phyloP scores from a whole-genome alignment of 2,797 vertebrate species.

The Gobio occitaniae region DNA sequence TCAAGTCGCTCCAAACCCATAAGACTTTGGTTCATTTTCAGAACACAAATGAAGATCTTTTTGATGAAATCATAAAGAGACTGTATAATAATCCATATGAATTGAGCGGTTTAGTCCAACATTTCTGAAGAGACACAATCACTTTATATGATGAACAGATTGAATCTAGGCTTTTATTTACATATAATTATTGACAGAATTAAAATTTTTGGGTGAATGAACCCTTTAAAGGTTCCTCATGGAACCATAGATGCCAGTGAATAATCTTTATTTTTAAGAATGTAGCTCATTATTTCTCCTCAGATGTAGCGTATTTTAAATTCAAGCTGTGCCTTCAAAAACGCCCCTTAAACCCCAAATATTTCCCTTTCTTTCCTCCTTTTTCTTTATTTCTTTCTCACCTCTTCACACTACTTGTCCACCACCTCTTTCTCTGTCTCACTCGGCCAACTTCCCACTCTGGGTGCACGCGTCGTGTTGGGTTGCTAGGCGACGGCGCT shows the following conservation, averaged over 20 bases:
- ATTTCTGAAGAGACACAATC: too few relatives aligned
- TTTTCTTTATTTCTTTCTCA: slow-evolving; percentile 42
- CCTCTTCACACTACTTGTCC: slow-evolving; percentile 53
- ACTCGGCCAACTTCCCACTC: slow-evolving; percentile 65
- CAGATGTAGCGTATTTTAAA: background rate
- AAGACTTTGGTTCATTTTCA: too few relatives aligned
- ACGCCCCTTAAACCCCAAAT: background rate
- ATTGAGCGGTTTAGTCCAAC: too few relatives aligned
- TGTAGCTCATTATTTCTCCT: background rate
- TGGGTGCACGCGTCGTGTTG: slow-evolving; percentile 60
- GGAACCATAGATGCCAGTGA: background rate
- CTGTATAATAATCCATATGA: too few relatives aligned
- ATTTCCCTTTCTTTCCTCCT: slow-evolving; percentile 16
- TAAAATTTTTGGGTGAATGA: too few relatives aligned
- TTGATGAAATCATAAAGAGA: too few relatives aligned
- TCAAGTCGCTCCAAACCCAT: too few relatives aligned
- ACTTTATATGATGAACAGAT: too few relatives aligned
- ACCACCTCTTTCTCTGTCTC: slow-evolving; percentile 60
- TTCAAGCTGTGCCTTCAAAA: background rate
- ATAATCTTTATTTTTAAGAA: slow-evolving; percentile 6
- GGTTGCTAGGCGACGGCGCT: slow-evolving; percentile 66
- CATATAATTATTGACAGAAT: too few relatives aligned
- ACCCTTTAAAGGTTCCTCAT: background rate
- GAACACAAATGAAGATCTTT: too few relatives aligned
- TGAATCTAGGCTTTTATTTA: too few relatives aligned